Conservation (phyloP, 2,113 vertebrate genomes). For the Pedionomus torquatus region DNA sequence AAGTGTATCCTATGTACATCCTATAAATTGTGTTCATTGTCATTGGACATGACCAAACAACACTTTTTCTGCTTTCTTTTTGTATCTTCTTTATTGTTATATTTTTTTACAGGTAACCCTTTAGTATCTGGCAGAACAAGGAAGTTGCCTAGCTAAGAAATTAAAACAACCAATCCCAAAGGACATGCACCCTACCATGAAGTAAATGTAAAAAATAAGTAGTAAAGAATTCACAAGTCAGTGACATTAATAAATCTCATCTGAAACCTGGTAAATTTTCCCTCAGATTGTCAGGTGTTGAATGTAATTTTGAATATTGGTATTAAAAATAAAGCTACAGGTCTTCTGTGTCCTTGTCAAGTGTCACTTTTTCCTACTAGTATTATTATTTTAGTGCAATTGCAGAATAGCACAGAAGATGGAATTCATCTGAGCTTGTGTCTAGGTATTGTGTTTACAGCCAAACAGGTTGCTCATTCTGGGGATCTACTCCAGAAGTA, state of each 20-base stretch:
- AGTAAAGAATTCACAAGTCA: background rate
- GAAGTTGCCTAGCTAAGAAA: background rate
- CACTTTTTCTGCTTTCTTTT: background rate
- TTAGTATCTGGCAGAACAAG: background rate
- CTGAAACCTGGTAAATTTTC: background rate
- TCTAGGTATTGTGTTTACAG: background rate
- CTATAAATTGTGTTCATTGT: background rate
- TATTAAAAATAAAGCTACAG: background rate
- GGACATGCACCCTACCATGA: background rate
- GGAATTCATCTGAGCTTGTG: background rate
- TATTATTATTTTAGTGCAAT: background rate
- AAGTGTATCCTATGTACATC: background rate
- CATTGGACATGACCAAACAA: background rate
- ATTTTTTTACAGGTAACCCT: background rate
- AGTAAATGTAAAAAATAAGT: background rate
- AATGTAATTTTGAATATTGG: background rate
- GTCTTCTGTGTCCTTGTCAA: background rate
- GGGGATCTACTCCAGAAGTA: background rate
- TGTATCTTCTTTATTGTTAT: background rate
- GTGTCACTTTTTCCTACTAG: rapidly evolving
- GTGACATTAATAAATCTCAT: background rate
- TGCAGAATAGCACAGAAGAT: background rate
- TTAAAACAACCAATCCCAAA: background rate
- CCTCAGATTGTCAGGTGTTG: background rate
- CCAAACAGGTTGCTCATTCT: background rate